Evolutionary conservation across 2,797 vertebrate genomes (phyloP).

Genomic region (Aldrovandia affinis): DNA sequence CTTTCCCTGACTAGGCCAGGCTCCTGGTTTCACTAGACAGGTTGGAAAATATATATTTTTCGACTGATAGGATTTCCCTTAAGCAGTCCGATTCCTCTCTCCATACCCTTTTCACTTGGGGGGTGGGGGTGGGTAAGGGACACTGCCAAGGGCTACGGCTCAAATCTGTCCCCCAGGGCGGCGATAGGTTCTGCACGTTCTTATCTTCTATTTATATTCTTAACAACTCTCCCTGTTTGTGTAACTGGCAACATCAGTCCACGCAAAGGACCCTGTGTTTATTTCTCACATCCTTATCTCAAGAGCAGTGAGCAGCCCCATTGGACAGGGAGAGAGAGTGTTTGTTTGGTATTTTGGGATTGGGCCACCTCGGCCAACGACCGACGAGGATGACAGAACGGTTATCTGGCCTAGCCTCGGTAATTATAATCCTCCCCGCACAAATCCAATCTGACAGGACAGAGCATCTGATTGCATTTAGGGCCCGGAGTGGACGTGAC

Average conservation of each 20-base stretch:
- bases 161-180: background rate
- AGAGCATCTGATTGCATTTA: conserved; percentile 56
- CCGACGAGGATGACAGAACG: conserved; percentile 30
- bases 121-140: background rate
- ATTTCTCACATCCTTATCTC: conserved; percentile 75
- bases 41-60: background rate
- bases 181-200: conserved; percentile 45
- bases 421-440: conserved; percentile 41
- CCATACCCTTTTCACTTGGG: conserved; percentile 3
- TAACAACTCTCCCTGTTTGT: conserved; percentile 58
- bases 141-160: conserved; percentile 25
- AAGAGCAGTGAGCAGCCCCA: conserved; percentile 36
- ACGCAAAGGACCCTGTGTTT: conserved; percentile 53
- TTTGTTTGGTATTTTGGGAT: conserved; percentile 6
- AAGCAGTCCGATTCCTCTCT: conserved; percentile 15
- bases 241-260: conserved; percentile 55
- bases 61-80: conserved; percentile 28
- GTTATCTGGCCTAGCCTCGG: conserved; percentile 26
- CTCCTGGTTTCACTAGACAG: background rate
- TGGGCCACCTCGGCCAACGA: background rate
- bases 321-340: background rate
- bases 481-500: conserved; percentile 36
- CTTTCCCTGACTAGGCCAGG: background rate
- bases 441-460: conserved; percentile 44
- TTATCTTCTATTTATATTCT: conserved; percentile 67